These are phyloP conservation scores for Venusia cambrica DNA, from an alignment of 2,888 invertebrate species.

Conservation along the genomic window DNA sequence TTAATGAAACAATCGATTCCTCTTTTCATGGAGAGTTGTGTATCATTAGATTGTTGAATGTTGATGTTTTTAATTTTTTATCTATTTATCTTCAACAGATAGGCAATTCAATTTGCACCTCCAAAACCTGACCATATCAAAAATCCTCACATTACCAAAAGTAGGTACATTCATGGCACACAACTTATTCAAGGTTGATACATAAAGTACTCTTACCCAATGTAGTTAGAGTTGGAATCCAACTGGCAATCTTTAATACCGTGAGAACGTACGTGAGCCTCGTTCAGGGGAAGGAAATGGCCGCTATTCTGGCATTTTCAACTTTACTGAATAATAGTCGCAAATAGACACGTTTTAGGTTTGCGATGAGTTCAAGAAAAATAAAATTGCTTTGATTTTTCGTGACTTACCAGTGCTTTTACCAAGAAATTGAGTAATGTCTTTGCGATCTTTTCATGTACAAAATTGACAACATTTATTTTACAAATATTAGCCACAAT, in stretches of 20 bases:
- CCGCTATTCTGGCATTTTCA: conserved; percentile 40
- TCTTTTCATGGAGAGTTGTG: too few species aligned
- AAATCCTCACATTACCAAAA: conserved; percentile 29
- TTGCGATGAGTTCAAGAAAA: conserved; percentile 18
- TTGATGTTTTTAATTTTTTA: too few species aligned
- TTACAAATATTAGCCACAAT: too few species aligned
- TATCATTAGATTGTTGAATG: too few species aligned
- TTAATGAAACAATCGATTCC: too few species aligned
- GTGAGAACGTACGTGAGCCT: conserved; percentile 34
- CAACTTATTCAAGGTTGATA: conserved; percentile 22
- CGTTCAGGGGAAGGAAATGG: conserved; percentile 39
- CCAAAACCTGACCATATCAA: conserved; percentile 23
- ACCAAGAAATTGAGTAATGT: too few species aligned
- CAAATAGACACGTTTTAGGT: conserved; percentile 31
- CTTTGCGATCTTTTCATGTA: too few species aligned
- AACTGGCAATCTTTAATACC: conserved; percentile 21
- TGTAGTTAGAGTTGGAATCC: conserved; percentile 16
- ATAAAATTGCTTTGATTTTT: conserved; percentile 9
- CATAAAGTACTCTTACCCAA: conserved; percentile 7
- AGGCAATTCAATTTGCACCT: conserved; percentile 29
- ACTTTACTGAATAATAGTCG: conserved; percentile 33
- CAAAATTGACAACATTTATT: too few species aligned
- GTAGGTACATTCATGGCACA: conserved; percentile 24
- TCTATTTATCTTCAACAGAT: conserved; percentile 21
- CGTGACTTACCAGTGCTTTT: conserved; percentile 7